Percentiles rank a stretch among this genome's conserved stretches.
These are phyloP conservation scores for Salarias fasciatus DNA, from an alignment of 2,797 vertebrate genomes.

Conservation along the genomic window DNA sequence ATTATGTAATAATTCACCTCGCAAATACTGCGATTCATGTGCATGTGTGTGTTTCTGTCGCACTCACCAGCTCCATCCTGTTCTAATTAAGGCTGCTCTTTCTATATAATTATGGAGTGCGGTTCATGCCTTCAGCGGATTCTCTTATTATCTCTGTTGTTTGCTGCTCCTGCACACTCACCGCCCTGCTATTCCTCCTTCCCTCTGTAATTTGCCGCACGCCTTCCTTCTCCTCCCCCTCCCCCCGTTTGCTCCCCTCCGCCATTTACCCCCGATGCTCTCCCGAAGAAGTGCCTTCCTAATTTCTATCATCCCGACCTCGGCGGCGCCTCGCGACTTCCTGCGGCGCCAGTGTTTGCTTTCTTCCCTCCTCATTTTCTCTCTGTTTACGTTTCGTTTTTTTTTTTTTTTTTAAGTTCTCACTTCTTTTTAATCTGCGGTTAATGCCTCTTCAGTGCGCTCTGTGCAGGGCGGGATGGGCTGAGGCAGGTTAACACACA, in stretches of 20 bases:
- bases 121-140: conserved; percentile 57
- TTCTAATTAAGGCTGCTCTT: conserved; percentile 71
- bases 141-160: conserved; percentile 67
- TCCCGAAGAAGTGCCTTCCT: conserved; percentile 29
- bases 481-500: conserved; percentile 65
- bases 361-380: neutral
- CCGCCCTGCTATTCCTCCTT: conserved; percentile 52
- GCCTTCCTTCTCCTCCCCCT: conserved; percentile 28
- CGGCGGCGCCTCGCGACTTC: conserved; percentile 17
- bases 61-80: conserved; percentile 52
- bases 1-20: conserved; percentile 62
- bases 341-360: conserved; percentile 5
- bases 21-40: conserved; percentile 27
- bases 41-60: conserved; percentile 26
- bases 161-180: conserved; percentile 53
- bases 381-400: no score
- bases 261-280: conserved; percentile 31
- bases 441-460: conserved; percentile 28
- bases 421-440: conserved; percentile 1
- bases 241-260: conserved; percentile 29
- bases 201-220: conserved; percentile 51
- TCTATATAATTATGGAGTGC: conserved; percentile 61
- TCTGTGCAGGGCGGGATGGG: conserved; percentile 66
- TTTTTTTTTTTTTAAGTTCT: neutral
- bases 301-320: conserved; percentile 47